A percentile compares a stretch with the other conserved stretches of the same genome.
These are phyloP conservation scores for Phenganax marumi DNA, from an alignment of 92 coral and sea anemone genomes.

Conservation along the genomic window DNA sequence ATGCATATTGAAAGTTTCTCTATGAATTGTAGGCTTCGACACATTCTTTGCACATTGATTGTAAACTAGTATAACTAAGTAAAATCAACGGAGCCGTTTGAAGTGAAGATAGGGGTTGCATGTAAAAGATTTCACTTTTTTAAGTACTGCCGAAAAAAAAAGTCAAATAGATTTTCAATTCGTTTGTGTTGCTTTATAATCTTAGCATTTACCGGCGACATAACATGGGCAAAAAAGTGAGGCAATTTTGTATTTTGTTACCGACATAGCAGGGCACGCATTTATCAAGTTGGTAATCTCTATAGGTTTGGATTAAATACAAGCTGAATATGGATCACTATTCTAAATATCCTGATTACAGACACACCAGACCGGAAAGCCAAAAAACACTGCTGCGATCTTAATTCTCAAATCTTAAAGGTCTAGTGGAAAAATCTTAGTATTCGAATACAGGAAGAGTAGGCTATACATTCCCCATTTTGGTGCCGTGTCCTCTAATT, in stretches of 20 bases:
- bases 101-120: background rate
- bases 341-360: background rate
- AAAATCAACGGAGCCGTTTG: background rate
- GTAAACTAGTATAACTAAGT: too few relatives aligned
- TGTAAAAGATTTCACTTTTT: too few relatives aligned
- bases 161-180: too few relatives aligned
- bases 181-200: too few relatives aligned
- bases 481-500: too few relatives aligned
- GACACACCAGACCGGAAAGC: background rate
- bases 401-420: background rate
- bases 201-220: background rate
- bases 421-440: too few relatives aligned
- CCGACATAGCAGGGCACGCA: conserved; percentile 13
- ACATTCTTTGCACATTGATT: too few relatives aligned
- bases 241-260: background rate
- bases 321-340: background rate
- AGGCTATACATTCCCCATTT: too few relatives aligned
- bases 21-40: too few relatives aligned
- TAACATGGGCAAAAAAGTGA: background rate
- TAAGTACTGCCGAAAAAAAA: too few relatives aligned
- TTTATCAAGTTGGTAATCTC: conserved; percentile 11
- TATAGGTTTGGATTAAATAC: background rate
- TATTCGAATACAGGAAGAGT: too few relatives aligned
- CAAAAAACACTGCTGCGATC: background rate
- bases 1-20: too few relatives aligned